These are phyloP conservation scores for Sesamia inferens DNA, from an alignment of 2,888 invertebrate species.

Conservation along the genomic window DNA sequence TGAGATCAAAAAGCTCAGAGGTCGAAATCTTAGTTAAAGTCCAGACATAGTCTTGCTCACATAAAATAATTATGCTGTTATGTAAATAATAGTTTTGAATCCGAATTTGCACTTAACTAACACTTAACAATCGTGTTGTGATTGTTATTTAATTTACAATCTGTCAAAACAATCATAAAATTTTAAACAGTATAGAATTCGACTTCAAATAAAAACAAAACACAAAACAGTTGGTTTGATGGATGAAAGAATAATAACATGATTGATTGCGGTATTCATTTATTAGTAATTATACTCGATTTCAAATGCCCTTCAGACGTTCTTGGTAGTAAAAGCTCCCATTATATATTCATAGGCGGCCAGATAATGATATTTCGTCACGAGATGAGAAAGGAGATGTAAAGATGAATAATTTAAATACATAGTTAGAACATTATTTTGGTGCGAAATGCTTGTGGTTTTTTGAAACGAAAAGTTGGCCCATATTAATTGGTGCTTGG, in stretches of 20 bases:
- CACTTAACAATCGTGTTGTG: neutral
- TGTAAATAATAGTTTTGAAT: neutral
- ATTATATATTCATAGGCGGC: slow-evolving; percentile 49
- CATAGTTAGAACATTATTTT: slow-evolving; percentile 21
- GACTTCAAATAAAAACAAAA: slow-evolving; percentile 7
- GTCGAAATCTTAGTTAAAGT: too few species aligned
- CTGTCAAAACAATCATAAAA: slow-evolving; percentile 8
- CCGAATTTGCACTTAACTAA: too few species aligned
- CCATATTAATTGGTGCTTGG: neutral
- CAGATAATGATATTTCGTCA: slow-evolving; percentile 44
- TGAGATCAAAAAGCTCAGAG: too few species aligned
- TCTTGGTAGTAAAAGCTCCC: slow-evolving; percentile 27
- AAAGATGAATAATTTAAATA: slow-evolving; percentile 26
- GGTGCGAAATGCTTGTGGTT: neutral
- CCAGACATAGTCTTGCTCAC: too few species aligned
- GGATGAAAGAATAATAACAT: slow-evolving; percentile 47
- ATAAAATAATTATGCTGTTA: neutral
- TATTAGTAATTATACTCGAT: slow-evolving; percentile 18
- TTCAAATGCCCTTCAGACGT: slow-evolving; percentile 17
- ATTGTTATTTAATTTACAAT: slow-evolving; percentile 15
- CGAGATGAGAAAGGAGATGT: slow-evolving; percentile 26
- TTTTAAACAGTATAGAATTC: neutral
- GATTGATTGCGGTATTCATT: slow-evolving; percentile 34
- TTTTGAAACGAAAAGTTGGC: neutral
- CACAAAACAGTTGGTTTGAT: slow-evolving; percentile 24